Percentiles rank a stretch among this genome's conserved stretches.
Evolutionary conservation across 2,888 invertebrate species (phyloP).

Genomic region (Drosophila diplacantha): DNA sequence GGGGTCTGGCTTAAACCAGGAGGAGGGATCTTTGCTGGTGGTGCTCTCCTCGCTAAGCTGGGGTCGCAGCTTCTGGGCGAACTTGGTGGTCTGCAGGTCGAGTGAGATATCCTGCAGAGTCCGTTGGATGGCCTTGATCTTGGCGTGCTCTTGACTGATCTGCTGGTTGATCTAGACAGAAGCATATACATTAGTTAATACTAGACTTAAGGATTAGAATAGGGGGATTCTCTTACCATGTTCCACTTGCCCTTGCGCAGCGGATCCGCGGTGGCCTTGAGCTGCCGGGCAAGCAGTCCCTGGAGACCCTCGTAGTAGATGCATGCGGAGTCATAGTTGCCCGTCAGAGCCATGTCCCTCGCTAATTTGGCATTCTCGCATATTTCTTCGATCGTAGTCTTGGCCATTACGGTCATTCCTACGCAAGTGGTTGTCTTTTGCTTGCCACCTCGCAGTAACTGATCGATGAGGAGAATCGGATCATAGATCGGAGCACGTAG

Average conservation of each 20-base stretch:
- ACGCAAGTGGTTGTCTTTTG: conserved; percentile 78
- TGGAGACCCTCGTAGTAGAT: conserved; percentile 77
- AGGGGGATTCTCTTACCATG: conserved; percentile 80
- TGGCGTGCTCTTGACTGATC: conserved; percentile 92
- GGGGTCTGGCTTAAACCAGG: conserved; percentile 84
- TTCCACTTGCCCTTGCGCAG: conserved; percentile 93
- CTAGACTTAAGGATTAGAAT: not conserved
- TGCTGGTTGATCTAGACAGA: conserved; percentile 87
- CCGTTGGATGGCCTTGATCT: conserved; percentile 85
- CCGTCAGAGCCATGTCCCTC: conserved; percentile 95
- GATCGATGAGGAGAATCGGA: conserved; percentile 25
- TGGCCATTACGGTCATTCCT: conserved; percentile 88
- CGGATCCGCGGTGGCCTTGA: conserved; percentile 88
- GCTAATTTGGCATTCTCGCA: conserved; percentile 96
- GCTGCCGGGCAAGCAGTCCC: conserved; percentile 91
- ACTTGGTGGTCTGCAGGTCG: conserved; percentile 77
- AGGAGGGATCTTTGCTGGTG: conserved; percentile 76
- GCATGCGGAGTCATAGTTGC: conserved; percentile 95
- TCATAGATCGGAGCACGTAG: conserved; percentile 56
- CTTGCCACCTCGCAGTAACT: conserved; percentile 78
- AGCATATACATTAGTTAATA: not conserved
- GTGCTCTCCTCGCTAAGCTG: conserved; percentile 72
- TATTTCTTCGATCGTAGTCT: conserved; percentile 91
- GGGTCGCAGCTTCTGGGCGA: conserved; percentile 78
- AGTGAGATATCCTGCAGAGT: conserved; percentile 77